Base-by-base conservation (phyloP, 2,113 vertebrate species). In the Pelecanus crispus region DNA sequence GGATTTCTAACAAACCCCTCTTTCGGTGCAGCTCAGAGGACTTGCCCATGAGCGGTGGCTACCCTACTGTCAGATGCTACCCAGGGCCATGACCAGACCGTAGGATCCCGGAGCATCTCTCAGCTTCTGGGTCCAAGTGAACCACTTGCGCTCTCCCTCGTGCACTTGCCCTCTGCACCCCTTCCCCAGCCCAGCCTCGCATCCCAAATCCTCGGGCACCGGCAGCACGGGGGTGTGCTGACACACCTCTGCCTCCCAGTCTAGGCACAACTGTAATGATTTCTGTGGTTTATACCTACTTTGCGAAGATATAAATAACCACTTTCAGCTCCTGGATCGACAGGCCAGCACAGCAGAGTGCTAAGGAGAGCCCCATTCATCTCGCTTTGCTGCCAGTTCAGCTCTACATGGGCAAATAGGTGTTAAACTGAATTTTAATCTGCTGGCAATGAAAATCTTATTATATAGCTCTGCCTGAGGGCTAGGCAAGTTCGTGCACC, bases 111-210 rank as follows among this genome's bases (percentile, higher is more conserved):
- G 0, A 85, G 47, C 61, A 74, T n/a, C 61, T 61, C 42, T 13
- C 22, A 40, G 4, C 9, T 85, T 55, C 56, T 32, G 44, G n/a
- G 49, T 12, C 42, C 52, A 47, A 55, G 8, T 13, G 56, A 87
- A 25, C 4, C 14, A 10, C 25, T 49, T 71, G 50, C 8, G 53
- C 17, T 52, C 11, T 58, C 49, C 31, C 42, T 71, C 42, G 14
- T 2, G 0, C 2, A 3, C 2, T 0, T 29, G 40, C 21, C 40
- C 36, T 58, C 17, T 16, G 11, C 3, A 44, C 3, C 52, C 50
- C 32, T 71, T 61, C n/a, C 18, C 29, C 42, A 47, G 13, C 22
- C 34, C 67, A 52, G 42, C 8, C 42, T 61, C 1, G 0, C 12
- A 73, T 52, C 66, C 88, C 42, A 93, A 66, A 74, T 61, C 42